Conservation (phyloP, 2,113 vertebrate genomes). For the Urocitellus parryii region DNA sequence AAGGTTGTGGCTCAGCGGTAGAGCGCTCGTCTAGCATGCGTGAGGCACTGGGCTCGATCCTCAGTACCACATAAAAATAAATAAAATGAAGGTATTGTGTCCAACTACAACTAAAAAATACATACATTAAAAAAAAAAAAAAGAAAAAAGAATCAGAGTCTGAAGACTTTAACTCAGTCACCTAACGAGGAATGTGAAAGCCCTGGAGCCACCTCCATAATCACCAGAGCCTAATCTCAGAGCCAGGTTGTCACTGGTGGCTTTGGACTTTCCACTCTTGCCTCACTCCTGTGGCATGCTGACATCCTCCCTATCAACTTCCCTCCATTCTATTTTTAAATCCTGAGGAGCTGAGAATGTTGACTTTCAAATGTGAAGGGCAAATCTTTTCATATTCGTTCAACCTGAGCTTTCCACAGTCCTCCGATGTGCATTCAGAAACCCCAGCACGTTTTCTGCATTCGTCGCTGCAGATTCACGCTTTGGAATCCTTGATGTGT, state of each 20-base stretch:
- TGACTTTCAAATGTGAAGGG: background rate
- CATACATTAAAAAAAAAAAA: too few species aligned
- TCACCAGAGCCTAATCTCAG: background rate
- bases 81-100: too few species aligned
- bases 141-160: background rate
- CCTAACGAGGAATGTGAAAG: background rate
- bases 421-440: background rate
- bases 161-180: background rate
- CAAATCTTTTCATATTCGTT: background rate
- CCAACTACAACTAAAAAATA: too few species aligned
- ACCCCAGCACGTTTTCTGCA: background rate
- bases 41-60: too few species aligned
- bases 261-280: background rate
- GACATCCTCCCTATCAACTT: background rate
- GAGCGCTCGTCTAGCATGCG: too few species aligned
- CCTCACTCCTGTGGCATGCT: background rate
- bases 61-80: too few species aligned
- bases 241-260: background rate
- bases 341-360: background rate
- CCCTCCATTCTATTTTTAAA: constrained; percentile 56
- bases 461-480: background rate
- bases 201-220: background rate
- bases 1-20: too few species aligned
- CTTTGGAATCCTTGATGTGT: background rate
- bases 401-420: background rate